Conservation (phyloP, 2,888 invertebrate genomes). For the Trissoscelio sp. region DNA sequence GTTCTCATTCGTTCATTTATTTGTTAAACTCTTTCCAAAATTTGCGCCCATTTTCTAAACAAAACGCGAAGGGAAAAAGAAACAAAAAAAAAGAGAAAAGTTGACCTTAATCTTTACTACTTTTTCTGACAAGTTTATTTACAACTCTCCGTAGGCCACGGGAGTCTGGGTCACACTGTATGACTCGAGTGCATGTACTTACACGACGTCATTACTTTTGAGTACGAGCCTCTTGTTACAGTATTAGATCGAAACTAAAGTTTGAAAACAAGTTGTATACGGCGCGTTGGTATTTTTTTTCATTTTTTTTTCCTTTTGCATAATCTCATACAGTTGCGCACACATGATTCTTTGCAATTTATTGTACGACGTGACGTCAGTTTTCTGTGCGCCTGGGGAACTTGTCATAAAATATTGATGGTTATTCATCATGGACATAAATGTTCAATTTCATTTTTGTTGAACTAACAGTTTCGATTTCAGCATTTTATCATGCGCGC, state of each 20-base stretch:
- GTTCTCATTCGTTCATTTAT: background rate
- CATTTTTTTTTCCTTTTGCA: constrained; percentile 34
- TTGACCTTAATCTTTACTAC: constrained; percentile 63
- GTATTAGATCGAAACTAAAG: constrained; percentile 65
- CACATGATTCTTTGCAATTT: constrained; percentile 61
- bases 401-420: constrained; percentile 66
- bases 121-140: constrained; percentile 66
- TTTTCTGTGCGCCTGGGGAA: constrained; percentile 58
- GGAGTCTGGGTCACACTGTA: constrained; percentile 61
- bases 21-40: constrained; percentile 5
- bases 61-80: too few species aligned
- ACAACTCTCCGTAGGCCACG: constrained; percentile 58
- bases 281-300: constrained; percentile 27
- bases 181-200: constrained; percentile 67
- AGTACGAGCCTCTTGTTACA: constrained; percentile 64
- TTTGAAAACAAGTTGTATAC: constrained; percentile 59
- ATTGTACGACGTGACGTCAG: constrained; percentile 57
- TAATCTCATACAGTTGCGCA: constrained; percentile 49
- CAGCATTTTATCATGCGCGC: constrained; percentile 49
- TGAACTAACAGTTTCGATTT: constrained; percentile 54
- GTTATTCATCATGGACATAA: constrained; percentile 56
- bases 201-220: constrained; percentile 68
- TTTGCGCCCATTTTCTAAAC: constrained; percentile 11
- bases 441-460: constrained; percentile 60
- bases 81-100: constrained; percentile 41